Base-by-base conservation (phyloP, 2,797 vertebrate genomes). In the Thalassophryne amazonica region DNA sequence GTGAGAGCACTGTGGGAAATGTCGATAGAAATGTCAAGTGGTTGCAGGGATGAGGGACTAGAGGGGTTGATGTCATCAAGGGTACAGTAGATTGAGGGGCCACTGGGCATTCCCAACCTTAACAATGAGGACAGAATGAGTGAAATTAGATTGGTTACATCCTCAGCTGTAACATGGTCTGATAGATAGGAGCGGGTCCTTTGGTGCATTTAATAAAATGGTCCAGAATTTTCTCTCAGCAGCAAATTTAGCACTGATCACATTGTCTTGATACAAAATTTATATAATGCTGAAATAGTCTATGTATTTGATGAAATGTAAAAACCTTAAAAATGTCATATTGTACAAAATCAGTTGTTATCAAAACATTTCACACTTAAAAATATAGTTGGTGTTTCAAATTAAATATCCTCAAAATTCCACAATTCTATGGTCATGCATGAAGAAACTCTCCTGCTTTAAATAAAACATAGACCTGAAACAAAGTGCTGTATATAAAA, bases 21-120 rank as follows among this genome's bases (percentile, higher is more conserved):
- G 88, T 90, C 86, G 85, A 89, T 88, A 89, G 86, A 91, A 92
- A 92, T 92, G 91, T 92, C 90, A 92, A 90, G 89, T 88, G 87
- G 86, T 89, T 89, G 81, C 84, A 82, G 88, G 86, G 86, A 87
- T 90, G 80, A 81, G 81, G 79, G 79, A 84, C 83, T 80, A 79
- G 78, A 75, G 76, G 83, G 83, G 80, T 71, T 82, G 88, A 89
- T 89, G 86, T 86, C 87, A 88, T 82, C 78, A 29, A 51, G 54
- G 81, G 84, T 83, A 83, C 67, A 75, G 76, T 76, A 76, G 80
- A 70, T 67, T 56, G 53, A 66, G 60, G 66, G 62, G 84, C 89
- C 84, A 87, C 21, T 80, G 85, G 88, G 84, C 81, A 87, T 84
- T 72, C 68, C 76, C 75, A 87, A 89, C 86, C 86, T 83, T 83